A percentile compares a stretch with the other conserved stretches of the same genome.
These are phyloP conservation scores for Triplophysa yarkandensis DNA, from an alignment of 2,797 vertebrate species.

Conservation along the genomic window DNA sequence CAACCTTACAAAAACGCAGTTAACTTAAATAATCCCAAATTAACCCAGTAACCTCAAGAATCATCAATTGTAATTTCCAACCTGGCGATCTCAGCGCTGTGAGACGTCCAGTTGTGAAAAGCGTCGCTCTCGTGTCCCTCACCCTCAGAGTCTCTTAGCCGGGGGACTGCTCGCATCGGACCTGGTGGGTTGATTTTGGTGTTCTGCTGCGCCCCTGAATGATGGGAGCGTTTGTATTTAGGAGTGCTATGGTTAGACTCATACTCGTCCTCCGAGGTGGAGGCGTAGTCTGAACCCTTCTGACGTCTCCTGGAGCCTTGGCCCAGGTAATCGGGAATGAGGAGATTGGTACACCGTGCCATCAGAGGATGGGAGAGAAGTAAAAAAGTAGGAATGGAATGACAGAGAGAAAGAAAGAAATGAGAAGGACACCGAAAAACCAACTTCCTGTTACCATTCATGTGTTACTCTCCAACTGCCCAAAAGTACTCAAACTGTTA, in stretches of 20 bases:
- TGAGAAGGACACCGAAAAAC: slow-evolving; percentile 69
- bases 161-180: slow-evolving; percentile 72
- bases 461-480: slow-evolving; percentile 21
- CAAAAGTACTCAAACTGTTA: slow-evolving; percentile 55
- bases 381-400: slow-evolving; percentile 61
- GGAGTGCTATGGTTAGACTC: slow-evolving; percentile 90
- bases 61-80: slow-evolving; percentile 52
- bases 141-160: slow-evolving; percentile 79
- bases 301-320: slow-evolving; percentile 87
- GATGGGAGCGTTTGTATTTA: slow-evolving; percentile 93
- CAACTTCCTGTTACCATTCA: too few relatives aligned
- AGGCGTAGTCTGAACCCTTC: slow-evolving; percentile 96
- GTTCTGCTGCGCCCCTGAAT: slow-evolving; percentile 89
- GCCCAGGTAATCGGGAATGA: slow-evolving; percentile 80
- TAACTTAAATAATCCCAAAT: too few relatives aligned
- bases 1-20: slow-evolving; percentile 72
- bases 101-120: slow-evolving; percentile 82
- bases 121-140: slow-evolving; percentile 82
- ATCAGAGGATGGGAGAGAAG: slow-evolving; percentile 52
- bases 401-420: slow-evolving; percentile 57
- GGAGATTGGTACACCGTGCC: slow-evolving; percentile 55
- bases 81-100: slow-evolving; percentile 96
- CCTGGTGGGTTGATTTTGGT: slow-evolving; percentile 66
- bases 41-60: too few relatives aligned
- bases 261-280: slow-evolving; percentile 97